Evolutionary conservation across 2,113 vertebrate species (phyloP), one percentile per base, ranked within the genome.

Genomic region (Alces alces): DNA sequence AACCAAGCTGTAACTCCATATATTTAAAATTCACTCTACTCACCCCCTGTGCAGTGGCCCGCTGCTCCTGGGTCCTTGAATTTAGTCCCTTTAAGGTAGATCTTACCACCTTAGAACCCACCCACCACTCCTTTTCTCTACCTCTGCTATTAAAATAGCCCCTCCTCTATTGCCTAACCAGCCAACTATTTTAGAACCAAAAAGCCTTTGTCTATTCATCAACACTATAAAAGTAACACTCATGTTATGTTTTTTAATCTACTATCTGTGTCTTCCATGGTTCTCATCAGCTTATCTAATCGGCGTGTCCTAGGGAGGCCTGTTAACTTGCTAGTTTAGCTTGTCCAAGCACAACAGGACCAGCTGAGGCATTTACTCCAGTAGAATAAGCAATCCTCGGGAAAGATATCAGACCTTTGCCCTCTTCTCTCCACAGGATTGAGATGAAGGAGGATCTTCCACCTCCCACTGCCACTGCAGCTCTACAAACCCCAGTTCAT

Each of bases 141-240:
- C 28, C 36, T 89, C 66, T 36, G 25, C 43, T 76, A 78, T 95
- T 97, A 87, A 66, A 82, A 61, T 60, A 96, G 64, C 12, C 2
- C 55, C 78, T 95, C 95, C 92, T 96, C 92, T 73, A 19, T 73
- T 55, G 84, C 80, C 64, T 96, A 92, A 86, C 30, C 83, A 91
- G 45, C 82, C 84, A 91, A 27, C 43, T n/a, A 89, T 88, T 86
- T 94, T 64, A 54, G 73, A 96, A 97, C 83, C 97, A 96, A 89
- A 91, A 96, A 80, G 89, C 92, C 97, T 97, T 96, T 98, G 96
- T 98, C 89, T 97, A 83, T 83, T 98, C 86, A 95, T 25, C 55
- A 82, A 78, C n/a, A 50, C 76, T 70, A 13, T 58, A 94, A 98
- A 96, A 96, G 97, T 95, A 98, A 96, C 95, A 47, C 79, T 98